These are phyloP conservation scores for Eublepharis macularius DNA, from an alignment of 2,113 vertebrate genomes.

Conservation along the genomic window DNA sequence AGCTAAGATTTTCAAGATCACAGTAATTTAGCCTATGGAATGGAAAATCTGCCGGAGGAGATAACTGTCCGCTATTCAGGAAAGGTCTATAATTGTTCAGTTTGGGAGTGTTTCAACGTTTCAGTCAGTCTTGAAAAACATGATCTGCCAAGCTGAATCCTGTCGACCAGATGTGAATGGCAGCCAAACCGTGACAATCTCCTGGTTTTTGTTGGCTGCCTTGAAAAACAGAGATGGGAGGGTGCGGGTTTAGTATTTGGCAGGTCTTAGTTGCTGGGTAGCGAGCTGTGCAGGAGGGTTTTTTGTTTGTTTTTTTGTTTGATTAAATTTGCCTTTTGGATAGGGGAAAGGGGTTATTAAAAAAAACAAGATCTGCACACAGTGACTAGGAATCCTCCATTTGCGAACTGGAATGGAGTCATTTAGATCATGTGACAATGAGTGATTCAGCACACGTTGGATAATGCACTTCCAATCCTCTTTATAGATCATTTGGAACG, in stretches of 20 bases:
- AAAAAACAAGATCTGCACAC: background rate
- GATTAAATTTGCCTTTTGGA: background rate
- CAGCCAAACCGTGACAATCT: too few relatives aligned
- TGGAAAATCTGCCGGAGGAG: conserved; percentile 32
- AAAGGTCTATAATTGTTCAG: background rate
- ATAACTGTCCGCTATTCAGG: too few relatives aligned
- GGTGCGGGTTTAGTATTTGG: too few relatives aligned
- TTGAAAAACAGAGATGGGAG: too few relatives aligned
- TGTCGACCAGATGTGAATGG: too few relatives aligned
- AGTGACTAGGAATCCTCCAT: background rate
- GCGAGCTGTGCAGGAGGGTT: too few relatives aligned
- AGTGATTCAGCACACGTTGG: too few relatives aligned
- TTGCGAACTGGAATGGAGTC: background rate
- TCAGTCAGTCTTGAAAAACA: background rate
- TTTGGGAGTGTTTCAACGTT: background rate
- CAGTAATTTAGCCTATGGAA: background rate
- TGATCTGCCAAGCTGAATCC: background rate
- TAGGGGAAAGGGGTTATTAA: background rate
- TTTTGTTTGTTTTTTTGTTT: background rate
- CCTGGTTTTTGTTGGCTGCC: background rate
- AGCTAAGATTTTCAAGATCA: fast-evolving
- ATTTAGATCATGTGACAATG: background rate
- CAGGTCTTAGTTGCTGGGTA: background rate
- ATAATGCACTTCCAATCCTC: too few relatives aligned
- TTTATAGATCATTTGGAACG: too few relatives aligned